These are phyloP conservation scores for Ormyrus pomaceus DNA, from an alignment of 2,888 invertebrate species.

Conservation along the genomic window DNA sequence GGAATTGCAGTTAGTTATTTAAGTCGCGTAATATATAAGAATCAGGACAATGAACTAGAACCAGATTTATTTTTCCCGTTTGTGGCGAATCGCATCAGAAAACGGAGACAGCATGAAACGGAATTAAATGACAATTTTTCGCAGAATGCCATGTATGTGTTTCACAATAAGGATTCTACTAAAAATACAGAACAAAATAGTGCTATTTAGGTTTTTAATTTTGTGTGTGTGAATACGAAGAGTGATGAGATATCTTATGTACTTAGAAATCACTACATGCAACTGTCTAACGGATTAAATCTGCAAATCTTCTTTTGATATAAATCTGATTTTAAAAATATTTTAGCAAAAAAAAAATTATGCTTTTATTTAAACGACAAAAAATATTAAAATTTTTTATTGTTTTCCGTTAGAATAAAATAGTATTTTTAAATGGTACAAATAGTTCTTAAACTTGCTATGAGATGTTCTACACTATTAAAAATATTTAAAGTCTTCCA, in stretches of 20 bases:
- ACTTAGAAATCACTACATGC: no score
- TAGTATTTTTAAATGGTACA: conserved; percentile 8
- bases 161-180: conserved; percentile 24
- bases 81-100: conserved; percentile 63
- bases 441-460: neutral
- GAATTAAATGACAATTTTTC: conserved; percentile 8
- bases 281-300: no score
- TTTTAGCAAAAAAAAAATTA: no score
- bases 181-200: conserved; percentile 28
- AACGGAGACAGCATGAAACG: conserved; percentile 43
- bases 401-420: neutral
- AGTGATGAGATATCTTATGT: no score
- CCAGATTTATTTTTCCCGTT: conserved; percentile 69
- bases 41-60: conserved; percentile 56
- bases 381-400: no score
- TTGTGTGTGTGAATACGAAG: neutral
- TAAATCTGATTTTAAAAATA: no score
- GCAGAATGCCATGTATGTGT: conserved; percentile 38
- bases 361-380: no score
- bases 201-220: conserved; percentile 22
- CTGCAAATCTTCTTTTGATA: no score
- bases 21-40: conserved; percentile 35
- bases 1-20: conserved; percentile 80
- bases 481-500: neutral
- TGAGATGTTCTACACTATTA: no score